Percentiles rank a stretch among this genome's conserved stretches.
phyloP scores from a whole-genome alignment of 2,797 vertebrate genomes.

The Apogon hyalosoma region DNA sequence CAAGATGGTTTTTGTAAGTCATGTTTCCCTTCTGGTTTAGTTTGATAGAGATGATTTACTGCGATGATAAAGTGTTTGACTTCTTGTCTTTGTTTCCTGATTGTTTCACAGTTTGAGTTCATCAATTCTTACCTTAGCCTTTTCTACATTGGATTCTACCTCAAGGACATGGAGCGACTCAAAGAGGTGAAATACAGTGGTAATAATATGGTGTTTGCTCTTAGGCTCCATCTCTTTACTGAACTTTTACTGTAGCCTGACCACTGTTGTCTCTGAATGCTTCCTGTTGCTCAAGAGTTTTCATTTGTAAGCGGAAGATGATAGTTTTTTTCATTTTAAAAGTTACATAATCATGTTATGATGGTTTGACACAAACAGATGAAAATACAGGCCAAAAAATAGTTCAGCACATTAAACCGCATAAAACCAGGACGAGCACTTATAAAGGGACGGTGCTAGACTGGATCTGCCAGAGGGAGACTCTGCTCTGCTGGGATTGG shows the following conservation, averaged over 20 bases:
- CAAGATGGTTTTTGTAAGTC: conserved; percentile 93
- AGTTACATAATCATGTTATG: background rate
- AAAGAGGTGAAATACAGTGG: conserved; percentile 87
- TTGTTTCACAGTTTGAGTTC: conserved; percentile 89
- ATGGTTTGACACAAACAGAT: no score
- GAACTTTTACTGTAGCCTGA: background rate
- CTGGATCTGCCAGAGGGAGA: no score
- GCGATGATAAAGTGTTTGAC: background rate
- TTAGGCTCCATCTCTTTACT: background rate
- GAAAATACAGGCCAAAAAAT: no score
- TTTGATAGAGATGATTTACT: background rate
- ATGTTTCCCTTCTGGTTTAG: conserved; percentile 11
- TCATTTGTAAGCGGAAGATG: background rate
- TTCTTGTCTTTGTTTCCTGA: conserved; percentile 17
- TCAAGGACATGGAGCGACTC: conserved; percentile 96
- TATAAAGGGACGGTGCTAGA: no score
- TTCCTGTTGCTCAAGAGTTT: background rate
- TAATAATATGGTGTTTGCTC: background rate
- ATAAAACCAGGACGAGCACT: no score
- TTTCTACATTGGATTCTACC: conserved; percentile 98
- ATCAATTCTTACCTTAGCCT: conserved; percentile 95
- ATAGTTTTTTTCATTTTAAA: background rate
- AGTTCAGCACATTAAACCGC: no score
- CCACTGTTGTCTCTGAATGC: background rate
- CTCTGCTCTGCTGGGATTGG: no score